Evolutionary conservation across 2,113 vertebrate genomes (phyloP), one percentile per base, ranked within the genome.

Genomic region (Chrysemys picta): DNA sequence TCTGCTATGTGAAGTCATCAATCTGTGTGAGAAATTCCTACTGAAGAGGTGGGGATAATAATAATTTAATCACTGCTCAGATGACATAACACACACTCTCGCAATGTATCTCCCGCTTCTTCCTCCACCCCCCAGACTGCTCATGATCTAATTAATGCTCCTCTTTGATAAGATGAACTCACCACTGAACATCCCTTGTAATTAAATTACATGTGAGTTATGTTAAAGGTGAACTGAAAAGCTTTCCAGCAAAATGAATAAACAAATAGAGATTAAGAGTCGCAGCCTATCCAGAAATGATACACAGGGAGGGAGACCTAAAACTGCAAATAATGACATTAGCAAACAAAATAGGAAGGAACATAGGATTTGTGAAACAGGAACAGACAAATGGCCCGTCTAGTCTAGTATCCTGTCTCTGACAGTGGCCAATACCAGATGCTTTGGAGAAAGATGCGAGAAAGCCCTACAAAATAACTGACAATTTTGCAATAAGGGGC

Each of bases 401-500:
- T 2, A 0, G 52, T 38, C 69, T 83, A 1, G 0, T 6, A 72
- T 80, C 76, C 59, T 56, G 57, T n/a, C 69, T 29, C 10, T 29
- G 62, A 6, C 72, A 17, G 25, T 1, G 24, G 42, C 84, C 29
- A n/a, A 76, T 76, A 17, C 19, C n/a, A 5, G 57, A 49, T 1
- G 4, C 72, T 72, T 80, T 83, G 7, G 76, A 29, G 25, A 25
- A 3, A 13, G 47, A 42, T 49, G 29, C 78, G 57, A 25, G 57
- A 80, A 57, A 17, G 1, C 47, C 54, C 13, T 9, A 5, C 2
- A 14, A 27, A 62, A 38, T 9, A 65, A 27, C 54, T 11, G 1
- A 50, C 6, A 10, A 8, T 27, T 17, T 65, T 42, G 31, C 29
- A 9, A 50, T 12, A 5, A 3, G 35, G 11, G 47, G 0, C 0